Evolutionary conservation across 30 jellyfish, hydroid and myxozoan species (phyloP), one percentile per base, ranked within the genome.

Genomic region (Euphysa ruthae): DNA sequence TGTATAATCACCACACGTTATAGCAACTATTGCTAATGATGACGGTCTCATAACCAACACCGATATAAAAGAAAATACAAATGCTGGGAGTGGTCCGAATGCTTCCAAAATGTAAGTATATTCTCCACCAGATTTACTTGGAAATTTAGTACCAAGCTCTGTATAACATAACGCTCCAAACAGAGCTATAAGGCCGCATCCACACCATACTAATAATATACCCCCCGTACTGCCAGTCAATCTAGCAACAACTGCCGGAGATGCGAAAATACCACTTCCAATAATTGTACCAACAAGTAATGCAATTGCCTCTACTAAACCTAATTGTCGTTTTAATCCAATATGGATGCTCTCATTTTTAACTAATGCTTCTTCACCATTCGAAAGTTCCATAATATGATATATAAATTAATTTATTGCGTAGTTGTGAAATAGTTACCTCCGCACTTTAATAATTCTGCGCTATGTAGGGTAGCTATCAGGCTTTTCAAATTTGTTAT

Each of bases 1-100:
- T 2, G 74, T 30, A 54, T 90, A 90, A 60, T 64, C 84, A 5
- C 93, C 98, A 66, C 98, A 90, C n/a, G 98, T 76, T 14, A 82
- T 35, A 12, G 83, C 58, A 0, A 90, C 66, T n/a, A 93, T 87
- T 2, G 93, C 84, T 18, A 90, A 43, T 0, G 93, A 51, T 2
- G 94, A 52, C 23, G 98, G 89, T 55, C 63, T 74, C 44, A 65
- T 70, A 12, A 81, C 92, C 1, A 74, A 20, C 3, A 76, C 65
- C 1, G 71, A 38, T 18, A 68, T 69, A 77, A 82, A 90, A 1
- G 89, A 20, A 51, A 58, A 90, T 49, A 90, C 23, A 55, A 81
- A 90, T 4, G 87, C 94, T 4, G 92, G 83, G 31, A 69, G 23
- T 22, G 80, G 70, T 3, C 98, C 98, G 49, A 79, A 90, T 10